Conservation (phyloP, 2,113 vertebrate species). For the Pardalotus punctatus region DNA sequence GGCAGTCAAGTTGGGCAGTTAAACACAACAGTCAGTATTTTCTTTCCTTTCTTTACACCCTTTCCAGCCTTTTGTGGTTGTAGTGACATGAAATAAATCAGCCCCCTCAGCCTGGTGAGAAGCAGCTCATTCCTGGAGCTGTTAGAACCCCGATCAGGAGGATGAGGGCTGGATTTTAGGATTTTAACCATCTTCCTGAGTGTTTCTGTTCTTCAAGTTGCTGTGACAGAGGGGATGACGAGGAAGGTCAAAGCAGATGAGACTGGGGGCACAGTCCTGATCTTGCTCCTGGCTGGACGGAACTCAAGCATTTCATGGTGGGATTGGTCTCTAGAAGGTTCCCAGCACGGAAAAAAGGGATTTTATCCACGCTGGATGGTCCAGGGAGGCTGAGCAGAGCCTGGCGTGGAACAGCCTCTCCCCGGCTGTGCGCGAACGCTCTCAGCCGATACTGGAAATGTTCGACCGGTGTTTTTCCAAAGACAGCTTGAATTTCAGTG, state of each 20-base stretch:
- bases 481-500: not conserved
- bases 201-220: not conserved
- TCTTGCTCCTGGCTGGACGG: not conserved
- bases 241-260: not conserved
- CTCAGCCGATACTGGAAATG: not conserved
- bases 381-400: not conserved
- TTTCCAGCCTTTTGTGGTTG: not conserved
- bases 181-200: not conserved
- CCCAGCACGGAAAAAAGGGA: not conserved
- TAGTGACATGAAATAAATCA: not conserved
- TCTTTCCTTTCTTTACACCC: not conserved
- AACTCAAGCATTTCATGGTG: not conserved
- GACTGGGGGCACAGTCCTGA: not conserved
- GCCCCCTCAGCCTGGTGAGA: not conserved
- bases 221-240: not conserved
- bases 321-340: not conserved
- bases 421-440: accelerated
- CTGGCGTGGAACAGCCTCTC: accelerated
- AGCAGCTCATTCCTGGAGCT: not conserved
- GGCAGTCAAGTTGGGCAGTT: not conserved
- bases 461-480: not conserved
- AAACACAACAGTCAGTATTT: not conserved
- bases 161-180: not conserved
- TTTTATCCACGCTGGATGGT: accelerated
- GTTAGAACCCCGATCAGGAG: not conserved